Base-by-base conservation (phyloP, 1,140 invertebrate species). In the Hycleus cichorii region DNA sequence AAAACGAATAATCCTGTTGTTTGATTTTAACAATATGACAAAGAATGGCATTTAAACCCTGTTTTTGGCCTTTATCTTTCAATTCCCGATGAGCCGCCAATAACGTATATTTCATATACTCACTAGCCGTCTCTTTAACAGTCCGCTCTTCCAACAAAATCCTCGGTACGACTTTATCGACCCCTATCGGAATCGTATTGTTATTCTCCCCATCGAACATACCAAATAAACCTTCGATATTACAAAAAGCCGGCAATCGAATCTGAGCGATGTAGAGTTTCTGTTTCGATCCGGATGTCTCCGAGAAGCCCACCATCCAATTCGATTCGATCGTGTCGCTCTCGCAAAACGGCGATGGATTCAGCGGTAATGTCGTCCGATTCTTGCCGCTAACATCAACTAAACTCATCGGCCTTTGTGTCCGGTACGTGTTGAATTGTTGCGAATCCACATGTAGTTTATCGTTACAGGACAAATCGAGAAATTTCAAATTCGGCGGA, bases 31-130 rank as follows among this genome's bases (percentile, higher is more conserved):
- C 77, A n/a, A 91, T 78, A 69, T 91, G 89, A 44, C 87, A 83
- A 48, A 90, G 73, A 10, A 85, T 83, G 1, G 86, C 80, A 65
- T 85, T 88, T 42, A 86, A 78, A 0, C 85, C 85, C 64, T 83
- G 83, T 65, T 77, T 84, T 67, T 86, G 83, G 0, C 82, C 83
- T 59, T 83, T 84, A 61, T 87, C 84, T 63, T 84, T 86, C 26
- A 90, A 73, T 62, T 89, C 86, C 49, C 85, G 81, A 60, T 89
- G 87, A 1, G 87, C 84, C 12, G 88, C 83, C 4, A 91, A 74
- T 46, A 91, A 76, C 1, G 89, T 90, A 67, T 89, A 91, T 69
- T 90, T 91, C 77, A 93, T 80, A 60, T 91, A 93, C 57, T 91
- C 88, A 58, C 79, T 81, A 0, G 84, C 80, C 0, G 87, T 87